Percentiles rank a stretch among this genome's conserved stretches.
Conservation (phyloP, 2,888 invertebrate genomes). For the Chrysodeixis includens region DNA sequence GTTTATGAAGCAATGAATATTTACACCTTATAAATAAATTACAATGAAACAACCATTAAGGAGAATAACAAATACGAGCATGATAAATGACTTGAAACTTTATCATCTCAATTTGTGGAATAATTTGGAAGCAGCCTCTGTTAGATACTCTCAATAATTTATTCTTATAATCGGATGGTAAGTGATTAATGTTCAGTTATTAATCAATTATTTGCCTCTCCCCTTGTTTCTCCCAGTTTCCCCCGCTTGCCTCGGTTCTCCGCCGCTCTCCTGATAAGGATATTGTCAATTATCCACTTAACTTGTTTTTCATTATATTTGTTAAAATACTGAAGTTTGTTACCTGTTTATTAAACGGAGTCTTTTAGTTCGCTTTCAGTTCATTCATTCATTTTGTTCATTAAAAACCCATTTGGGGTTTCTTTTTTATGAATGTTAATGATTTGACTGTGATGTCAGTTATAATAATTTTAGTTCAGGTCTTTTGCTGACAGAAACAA, state of each 20-base stretch:
- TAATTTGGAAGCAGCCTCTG: slow-evolving; percentile 28
- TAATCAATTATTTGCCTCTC: slow-evolving; percentile 35
- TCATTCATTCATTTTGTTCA: too few species aligned
- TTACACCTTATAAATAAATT: neutral
- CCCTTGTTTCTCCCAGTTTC: too few species aligned
- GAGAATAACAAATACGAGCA: slow-evolving; percentile 23
- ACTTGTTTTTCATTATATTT: neutral
- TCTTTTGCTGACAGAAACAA: too few species aligned
- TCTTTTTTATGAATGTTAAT: too few species aligned
- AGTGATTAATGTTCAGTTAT: slow-evolving; percentile 49
- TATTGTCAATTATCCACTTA: neutral
- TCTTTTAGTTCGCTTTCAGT: neutral
- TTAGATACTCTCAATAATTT: slow-evolving; percentile 37
- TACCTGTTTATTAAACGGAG: neutral
- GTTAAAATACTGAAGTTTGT: neutral
- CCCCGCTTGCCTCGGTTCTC: neutral
- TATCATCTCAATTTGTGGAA: slow-evolving; percentile 17
- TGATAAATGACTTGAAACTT: slow-evolving; percentile 9
- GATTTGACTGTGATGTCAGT: too few species aligned
- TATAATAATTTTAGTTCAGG: too few species aligned
- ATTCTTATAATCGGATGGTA: slow-evolving; percentile 34
- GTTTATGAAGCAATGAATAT: neutral
- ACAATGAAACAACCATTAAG: slow-evolving; percentile 8
- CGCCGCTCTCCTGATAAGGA: neutral
- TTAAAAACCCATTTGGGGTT: too few species aligned